Evolutionary conservation across 2,113 vertebrate species (phyloP).

Genomic region (Fulmarus glacialis): DNA sequence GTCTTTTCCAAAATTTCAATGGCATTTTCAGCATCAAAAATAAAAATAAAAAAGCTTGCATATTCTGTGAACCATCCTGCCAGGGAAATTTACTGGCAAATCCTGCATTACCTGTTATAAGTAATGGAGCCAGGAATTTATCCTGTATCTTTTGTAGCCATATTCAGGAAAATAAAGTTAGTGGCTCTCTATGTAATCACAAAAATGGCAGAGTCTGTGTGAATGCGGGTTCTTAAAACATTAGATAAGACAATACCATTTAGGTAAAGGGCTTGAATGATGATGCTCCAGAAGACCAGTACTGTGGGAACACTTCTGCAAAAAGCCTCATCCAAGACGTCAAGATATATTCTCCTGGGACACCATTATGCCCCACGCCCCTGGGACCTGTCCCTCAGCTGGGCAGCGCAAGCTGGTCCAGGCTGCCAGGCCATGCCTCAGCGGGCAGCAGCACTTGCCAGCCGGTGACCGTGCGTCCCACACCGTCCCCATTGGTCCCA

Average conservation of each 20-base stretch:
- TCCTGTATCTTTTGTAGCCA: background rate
- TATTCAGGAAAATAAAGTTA: background rate
- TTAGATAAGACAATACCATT: background rate
- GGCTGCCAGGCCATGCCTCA: background rate
- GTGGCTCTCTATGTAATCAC: background rate
- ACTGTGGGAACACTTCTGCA: background rate
- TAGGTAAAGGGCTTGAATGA: background rate
- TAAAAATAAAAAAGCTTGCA: background rate
- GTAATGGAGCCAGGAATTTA: background rate
- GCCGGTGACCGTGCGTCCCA: accelerated
- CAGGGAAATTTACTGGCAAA: background rate
- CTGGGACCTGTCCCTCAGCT: background rate
- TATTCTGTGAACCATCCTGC: background rate
- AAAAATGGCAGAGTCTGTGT: background rate
- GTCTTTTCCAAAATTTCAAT: background rate
- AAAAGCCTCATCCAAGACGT: background rate
- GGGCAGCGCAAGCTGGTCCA: background rate
- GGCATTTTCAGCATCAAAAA: background rate
- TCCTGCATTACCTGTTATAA: background rate
- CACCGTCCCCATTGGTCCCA: accelerated
- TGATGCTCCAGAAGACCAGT: background rate
- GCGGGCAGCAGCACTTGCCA: background rate
- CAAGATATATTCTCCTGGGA: background rate
- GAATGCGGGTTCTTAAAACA: background rate
- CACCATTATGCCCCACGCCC: background rate